Evolutionary conservation across 1,140 invertebrate species (phyloP).

Genomic region (Papilio polytes): DNA sequence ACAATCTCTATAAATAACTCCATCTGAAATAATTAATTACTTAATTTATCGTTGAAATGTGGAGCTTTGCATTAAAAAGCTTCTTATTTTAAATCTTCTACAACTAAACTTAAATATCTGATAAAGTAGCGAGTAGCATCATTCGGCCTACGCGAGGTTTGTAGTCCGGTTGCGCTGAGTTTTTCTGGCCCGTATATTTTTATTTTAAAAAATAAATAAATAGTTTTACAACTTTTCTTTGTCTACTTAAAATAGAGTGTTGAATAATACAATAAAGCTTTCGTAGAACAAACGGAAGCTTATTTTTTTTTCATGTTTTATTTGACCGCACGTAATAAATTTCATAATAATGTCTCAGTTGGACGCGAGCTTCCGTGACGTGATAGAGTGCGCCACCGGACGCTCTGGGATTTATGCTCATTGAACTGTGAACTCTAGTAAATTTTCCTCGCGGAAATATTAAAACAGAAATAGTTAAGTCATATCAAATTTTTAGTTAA

Average conservation of each 20-base stretch:
- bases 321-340: constrained; percentile 12
- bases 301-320: constrained; percentile 13
- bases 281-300: not conserved
- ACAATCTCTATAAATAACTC: too few relatives aligned
- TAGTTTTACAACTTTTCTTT: not conserved
- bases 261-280: not conserved
- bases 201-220: too few relatives aligned
- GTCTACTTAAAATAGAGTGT: not conserved
- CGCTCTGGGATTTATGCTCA: not conserved
- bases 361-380: constrained; percentile 28
- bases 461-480: not conserved
- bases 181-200: too few relatives aligned
- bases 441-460: not conserved
- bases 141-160: too few relatives aligned
- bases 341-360: constrained; percentile 8
- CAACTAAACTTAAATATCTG: too few relatives aligned
- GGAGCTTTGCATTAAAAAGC: too few relatives aligned
- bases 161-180: too few relatives aligned
- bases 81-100: too few relatives aligned
- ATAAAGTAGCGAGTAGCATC: too few relatives aligned
- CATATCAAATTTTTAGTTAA: not conserved
- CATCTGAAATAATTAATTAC: too few relatives aligned
- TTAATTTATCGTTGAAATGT: too few relatives aligned
- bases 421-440: not conserved
- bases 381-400: constrained; percentile 23